Evolutionary conservation across 2,113 vertebrate genomes (phyloP), one percentile per base, ranked within the genome.

Genomic region (Edolisoma coerulescens): DNA sequence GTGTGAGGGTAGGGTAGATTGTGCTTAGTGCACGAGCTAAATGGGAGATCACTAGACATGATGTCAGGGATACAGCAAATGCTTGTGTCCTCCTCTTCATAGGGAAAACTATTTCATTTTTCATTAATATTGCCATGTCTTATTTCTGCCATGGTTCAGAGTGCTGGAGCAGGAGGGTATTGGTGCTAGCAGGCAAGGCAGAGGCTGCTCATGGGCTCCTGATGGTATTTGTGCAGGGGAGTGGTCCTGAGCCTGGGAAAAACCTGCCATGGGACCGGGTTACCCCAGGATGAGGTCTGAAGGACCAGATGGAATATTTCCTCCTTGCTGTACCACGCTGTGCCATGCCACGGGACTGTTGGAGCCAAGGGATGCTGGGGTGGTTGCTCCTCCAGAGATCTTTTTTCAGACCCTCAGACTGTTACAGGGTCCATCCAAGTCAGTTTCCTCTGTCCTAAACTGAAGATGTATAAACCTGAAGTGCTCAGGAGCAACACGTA

Each of bases 401-500:
- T 56, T 6, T 65, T 84, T 64, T 65, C 17, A 77, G 49, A 32
- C 35, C 26, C 5, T 2, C 32, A 26, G n/a, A 15, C 13, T 83
- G 22, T 41, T 73, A 30, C 5, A 24, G 47, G 30, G 44, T 80
- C 47, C 4, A 2, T 63, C 69, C 33, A 50, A 22, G 30, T 41
- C 21, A 3, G 61, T n/a, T n/a, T 10, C 9, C 26, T 70, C 70
- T 42, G 24, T 10, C 61, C 56, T 57, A 49, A 71, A 49, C 19
- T 3, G 1, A 82, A 71, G 23, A 6, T 14, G 9, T 35, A 22
- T 64, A 47, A 50, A 77, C 19, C 68, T 75, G 39, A 70, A 93
- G 26, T 1, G 0, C 44, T 37, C 28, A 45, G 47, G 44, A 68
- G 26, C 1, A 3, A n/a, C 17, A 22, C 1, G 0, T 5, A 53